Evolutionary conservation across 2,888 invertebrate genomes (phyloP).

Genomic region (Omphaloscelis lunosa): DNA sequence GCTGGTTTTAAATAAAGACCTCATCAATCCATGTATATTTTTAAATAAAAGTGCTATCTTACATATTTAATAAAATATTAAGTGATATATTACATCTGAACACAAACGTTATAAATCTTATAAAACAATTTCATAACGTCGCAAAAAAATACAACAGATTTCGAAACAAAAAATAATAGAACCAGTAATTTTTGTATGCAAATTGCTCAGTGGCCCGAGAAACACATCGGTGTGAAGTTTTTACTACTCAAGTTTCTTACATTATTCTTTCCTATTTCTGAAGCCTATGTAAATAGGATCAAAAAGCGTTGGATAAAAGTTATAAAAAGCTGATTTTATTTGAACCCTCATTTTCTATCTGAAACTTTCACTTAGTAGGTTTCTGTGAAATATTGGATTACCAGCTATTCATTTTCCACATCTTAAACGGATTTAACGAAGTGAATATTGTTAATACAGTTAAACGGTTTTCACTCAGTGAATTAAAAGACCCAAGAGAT

Average conservation of each 20-base stretch:
- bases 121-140: background rate
- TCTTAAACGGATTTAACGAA: background rate
- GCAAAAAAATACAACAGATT: background rate
- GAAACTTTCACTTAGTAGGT: conserved; percentile 1
- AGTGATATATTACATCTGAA: background rate
- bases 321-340: conserved; percentile 27
- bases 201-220: conserved; percentile 36
- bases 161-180: conserved; percentile 14
- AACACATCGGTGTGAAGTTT: conserved; percentile 29
- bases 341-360: background rate
- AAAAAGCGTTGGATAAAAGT: conserved; percentile 8
- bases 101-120: background rate
- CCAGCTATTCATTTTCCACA: background rate
- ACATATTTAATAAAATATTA: background rate
- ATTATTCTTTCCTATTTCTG: conserved; percentile 17
- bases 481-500: background rate
- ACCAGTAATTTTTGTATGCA: conserved; percentile 38
- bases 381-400: conserved; percentile 6
- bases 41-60: background rate
- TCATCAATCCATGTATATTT: background rate
- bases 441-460: background rate
- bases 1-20: background rate
- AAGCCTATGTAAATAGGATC: conserved; percentile 26
- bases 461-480: background rate
- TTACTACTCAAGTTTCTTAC: conserved; percentile 24